Conservation (phyloP, 2,888 invertebrate genomes). For the Melieria picta region DNA sequence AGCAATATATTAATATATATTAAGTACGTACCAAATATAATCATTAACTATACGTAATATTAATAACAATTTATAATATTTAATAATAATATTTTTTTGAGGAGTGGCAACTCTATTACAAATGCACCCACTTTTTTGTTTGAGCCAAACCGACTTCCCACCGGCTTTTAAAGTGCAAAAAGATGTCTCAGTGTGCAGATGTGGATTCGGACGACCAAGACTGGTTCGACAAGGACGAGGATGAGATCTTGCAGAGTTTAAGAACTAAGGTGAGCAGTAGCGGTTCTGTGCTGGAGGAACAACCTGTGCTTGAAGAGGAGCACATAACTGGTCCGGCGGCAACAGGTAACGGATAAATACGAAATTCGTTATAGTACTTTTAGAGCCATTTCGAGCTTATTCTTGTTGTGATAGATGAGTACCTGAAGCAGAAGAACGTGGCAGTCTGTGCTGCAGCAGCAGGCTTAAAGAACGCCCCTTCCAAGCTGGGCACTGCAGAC, state of each 20-base stretch:
- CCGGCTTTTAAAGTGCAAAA: neutral
- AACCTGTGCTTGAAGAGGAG: constrained; percentile 22
- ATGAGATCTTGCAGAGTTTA: constrained; percentile 56
- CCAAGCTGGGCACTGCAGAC: constrained; percentile 36
- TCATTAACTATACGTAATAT: too few species aligned
- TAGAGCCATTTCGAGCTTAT: constrained; percentile 28
- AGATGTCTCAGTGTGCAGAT: constrained; percentile 16
- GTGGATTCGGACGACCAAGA: constrained; percentile 51
- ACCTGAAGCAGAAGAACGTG: constrained; percentile 42
- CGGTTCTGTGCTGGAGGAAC: constrained; percentile 35
- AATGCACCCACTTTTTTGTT: too few species aligned
- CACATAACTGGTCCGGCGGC: constrained; percentile 38
- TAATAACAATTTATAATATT: too few species aligned
- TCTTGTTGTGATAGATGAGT: constrained; percentile 34
- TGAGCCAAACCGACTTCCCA: too few species aligned
- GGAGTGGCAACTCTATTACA: too few species aligned
- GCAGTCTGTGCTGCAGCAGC: constrained; percentile 30
- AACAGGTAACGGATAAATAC: constrained; percentile 34
- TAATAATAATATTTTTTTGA: too few species aligned
- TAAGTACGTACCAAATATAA: too few species aligned
- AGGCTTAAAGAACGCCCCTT: neutral
- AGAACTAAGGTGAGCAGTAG: constrained; percentile 45
- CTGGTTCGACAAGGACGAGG: constrained; percentile 64
- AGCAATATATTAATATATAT: too few species aligned
- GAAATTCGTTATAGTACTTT: neutral